Conservation (phyloP, 2,797 vertebrate genomes). For the Platyrinchus mystaceus region DNA sequence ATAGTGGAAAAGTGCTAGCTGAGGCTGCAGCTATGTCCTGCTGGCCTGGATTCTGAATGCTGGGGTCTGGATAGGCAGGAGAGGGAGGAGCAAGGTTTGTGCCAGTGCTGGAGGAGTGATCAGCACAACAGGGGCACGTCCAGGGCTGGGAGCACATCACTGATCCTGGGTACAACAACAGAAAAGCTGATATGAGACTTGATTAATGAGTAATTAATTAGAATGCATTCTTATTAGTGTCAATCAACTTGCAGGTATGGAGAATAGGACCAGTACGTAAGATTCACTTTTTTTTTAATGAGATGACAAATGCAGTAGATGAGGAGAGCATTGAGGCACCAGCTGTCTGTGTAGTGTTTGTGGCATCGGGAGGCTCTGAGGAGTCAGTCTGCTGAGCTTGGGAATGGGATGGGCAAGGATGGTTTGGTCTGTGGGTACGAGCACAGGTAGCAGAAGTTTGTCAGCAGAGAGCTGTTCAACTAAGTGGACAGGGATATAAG, state of each 20-base stretch:
- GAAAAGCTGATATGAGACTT: background rate
- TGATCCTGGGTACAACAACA: background rate
- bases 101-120: background rate
- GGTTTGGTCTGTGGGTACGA: background rate
- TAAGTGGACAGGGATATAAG: background rate
- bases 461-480: background rate
- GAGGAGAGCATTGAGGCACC: background rate
- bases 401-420: rapidly evolving
- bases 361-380: rapidly evolving
- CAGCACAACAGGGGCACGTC: rapidly evolving
- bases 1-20: rapidly evolving
- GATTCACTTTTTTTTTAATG: background rate
- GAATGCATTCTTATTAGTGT: slow-evolving; percentile 8
- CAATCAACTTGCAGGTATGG: background rate
- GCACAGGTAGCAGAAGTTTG: background rate
- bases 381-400: no score
- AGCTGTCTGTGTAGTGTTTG: rapidly evolving
- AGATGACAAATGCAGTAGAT: background rate
- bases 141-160: background rate
- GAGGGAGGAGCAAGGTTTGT: background rate
- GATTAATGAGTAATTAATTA: slow-evolving; percentile 10
- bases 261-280: background rate
- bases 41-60: background rate
- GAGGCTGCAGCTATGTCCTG: background rate
- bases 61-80: background rate